These are phyloP conservation scores for Mormyrops boulengeri DNA, from an alignment of 2,797 vertebrate species.

Conservation along the genomic window DNA sequence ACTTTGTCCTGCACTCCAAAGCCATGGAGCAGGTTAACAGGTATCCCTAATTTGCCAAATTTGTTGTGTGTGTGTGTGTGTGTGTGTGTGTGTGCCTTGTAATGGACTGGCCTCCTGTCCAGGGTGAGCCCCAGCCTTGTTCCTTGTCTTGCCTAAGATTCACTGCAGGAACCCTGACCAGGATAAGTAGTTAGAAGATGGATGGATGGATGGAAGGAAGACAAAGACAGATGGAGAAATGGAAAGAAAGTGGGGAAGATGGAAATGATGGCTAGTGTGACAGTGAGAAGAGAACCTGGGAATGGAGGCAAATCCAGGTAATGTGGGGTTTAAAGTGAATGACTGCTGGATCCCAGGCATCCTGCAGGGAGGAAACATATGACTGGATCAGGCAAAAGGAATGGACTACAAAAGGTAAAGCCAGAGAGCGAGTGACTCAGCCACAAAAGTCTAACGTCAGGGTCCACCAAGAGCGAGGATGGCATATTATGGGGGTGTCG, in stretches of 20 bases:
- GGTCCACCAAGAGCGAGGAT: neutral
- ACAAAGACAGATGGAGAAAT: neutral
- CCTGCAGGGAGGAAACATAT: neutral
- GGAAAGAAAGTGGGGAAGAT: neutral
- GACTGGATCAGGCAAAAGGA: neutral
- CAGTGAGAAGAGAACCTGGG: neutral
- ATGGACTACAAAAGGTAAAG: neutral
- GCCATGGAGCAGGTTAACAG: neutral
- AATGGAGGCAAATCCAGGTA: neutral
- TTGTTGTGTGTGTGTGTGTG: neutral
- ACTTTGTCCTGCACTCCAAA: neutral
- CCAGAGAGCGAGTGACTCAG: neutral
- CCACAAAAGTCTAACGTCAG: neutral
- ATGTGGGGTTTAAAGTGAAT: neutral
- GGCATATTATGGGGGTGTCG: neutral
- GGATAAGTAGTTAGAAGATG: neutral
- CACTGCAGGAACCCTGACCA: neutral
- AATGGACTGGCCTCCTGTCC: neutral
- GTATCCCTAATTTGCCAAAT: neutral
- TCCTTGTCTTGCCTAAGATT: neutral
- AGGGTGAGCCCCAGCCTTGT: neutral
- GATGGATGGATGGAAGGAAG: neutral
- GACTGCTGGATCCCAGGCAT: neutral
- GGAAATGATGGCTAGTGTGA: neutral
- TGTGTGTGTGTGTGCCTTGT: neutral